Conservation (phyloP, 2,888 invertebrate genomes). For the Endomychus coccineus region DNA sequence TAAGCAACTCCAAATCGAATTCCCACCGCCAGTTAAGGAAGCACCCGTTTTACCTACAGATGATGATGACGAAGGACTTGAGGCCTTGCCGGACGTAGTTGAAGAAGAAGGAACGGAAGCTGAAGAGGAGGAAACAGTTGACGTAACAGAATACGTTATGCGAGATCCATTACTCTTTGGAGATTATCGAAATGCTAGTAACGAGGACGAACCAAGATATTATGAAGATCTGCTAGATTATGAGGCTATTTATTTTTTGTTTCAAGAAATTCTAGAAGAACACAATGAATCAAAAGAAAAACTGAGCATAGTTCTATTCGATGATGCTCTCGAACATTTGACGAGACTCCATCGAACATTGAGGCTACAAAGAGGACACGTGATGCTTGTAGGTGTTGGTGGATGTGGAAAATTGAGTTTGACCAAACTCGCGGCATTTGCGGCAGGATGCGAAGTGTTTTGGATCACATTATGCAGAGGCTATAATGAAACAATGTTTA, state of each 20-base stretch:
- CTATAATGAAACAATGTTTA: constrained; percentile 74
- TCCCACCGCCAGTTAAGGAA: constrained; percentile 40
- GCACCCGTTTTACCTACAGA: constrained; percentile 4
- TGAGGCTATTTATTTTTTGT: constrained; percentile 78
- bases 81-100: constrained; percentile 13
- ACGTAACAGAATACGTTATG: constrained; percentile 59
- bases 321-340: constrained; percentile 86
- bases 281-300: constrained; percentile 70
- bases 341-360: constrained; percentile 80
- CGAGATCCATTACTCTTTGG: constrained; percentile 82
- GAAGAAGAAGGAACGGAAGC: constrained; percentile 31
- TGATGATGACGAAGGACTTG: constrained; percentile 15
- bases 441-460: constrained; percentile 76
- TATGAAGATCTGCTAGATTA: constrained; percentile 90
- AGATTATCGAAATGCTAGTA: constrained; percentile 78
- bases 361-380: constrained; percentile 76
- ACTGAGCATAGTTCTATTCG: constrained; percentile 78
- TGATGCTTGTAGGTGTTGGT: constrained; percentile 79
- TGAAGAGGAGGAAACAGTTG: constrained; percentile 40
- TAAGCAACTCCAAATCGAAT: constrained; percentile 52
- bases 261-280: constrained; percentile 84
- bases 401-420: constrained; percentile 84
- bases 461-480: constrained; percentile 78
- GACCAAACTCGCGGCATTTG: constrained; percentile 71
- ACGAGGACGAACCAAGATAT: constrained; percentile 68